These are phyloP conservation scores for Agrotis ipsilon DNA, from an alignment of 2,888 invertebrate genomes.

Conservation along the genomic window DNA sequence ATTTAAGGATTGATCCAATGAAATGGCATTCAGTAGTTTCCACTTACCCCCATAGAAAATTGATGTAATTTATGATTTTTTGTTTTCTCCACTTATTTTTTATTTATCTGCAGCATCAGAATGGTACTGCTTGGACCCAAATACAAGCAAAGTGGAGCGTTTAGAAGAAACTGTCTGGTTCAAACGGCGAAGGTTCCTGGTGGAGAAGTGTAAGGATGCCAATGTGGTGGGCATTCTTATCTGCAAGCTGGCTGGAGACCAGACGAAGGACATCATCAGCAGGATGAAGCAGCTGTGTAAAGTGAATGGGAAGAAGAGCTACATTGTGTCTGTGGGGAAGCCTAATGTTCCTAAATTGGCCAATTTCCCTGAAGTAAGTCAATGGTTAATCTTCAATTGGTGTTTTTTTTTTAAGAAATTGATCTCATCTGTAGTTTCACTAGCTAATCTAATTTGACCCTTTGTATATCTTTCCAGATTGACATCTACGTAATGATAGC, in stretches of 20 bases:
- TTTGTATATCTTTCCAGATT: conserved; percentile 90
- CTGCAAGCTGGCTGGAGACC: conserved; percentile 96
- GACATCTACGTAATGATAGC: conserved; percentile 98
- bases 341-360: conserved; percentile 98
- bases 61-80: too few species aligned
- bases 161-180: conserved; percentile 91
- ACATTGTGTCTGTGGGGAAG: conserved; percentile 98
- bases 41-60: too few species aligned
- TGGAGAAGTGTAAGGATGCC: conserved; percentile 98
- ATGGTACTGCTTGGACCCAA: conserved; percentile 91
- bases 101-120: conserved; percentile 81
- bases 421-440: too few species aligned
- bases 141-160: conserved; percentile 79
- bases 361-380: conserved; percentile 96
- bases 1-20: too few species aligned
- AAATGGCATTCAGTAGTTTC: too few species aligned
- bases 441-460: neutral
- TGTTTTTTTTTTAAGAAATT: too few species aligned
- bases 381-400: too few species aligned
- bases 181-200: conserved; percentile 95
- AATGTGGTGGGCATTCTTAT: conserved; percentile 96
- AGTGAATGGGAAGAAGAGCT: conserved; percentile 95
- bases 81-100: neutral
- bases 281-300: conserved; percentile 94
- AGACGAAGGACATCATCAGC: conserved; percentile 94